Percentiles rank a stretch among this genome's conserved stretches.
Evolutionary conservation across 2,113 vertebrate genomes (phyloP).

Genomic region (Rallus limicola): DNA sequence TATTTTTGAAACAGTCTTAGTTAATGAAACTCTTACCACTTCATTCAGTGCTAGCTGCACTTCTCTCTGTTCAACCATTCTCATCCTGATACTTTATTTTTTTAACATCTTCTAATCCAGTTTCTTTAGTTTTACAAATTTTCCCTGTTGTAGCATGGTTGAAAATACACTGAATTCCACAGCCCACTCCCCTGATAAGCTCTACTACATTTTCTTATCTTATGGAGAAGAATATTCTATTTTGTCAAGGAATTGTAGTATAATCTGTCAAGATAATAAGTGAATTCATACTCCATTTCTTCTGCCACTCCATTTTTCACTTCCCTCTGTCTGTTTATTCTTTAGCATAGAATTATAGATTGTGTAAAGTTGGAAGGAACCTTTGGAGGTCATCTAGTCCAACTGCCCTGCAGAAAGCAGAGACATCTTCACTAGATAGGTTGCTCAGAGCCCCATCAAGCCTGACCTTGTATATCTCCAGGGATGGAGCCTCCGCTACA

Average conservation of each 20-base stretch:
- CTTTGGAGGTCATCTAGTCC: too few relatives aligned
- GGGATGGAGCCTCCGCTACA: too few relatives aligned
- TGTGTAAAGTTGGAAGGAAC: too few relatives aligned
- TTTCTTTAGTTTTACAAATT: background rate
- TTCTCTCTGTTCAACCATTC: background rate
- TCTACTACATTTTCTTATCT: background rate
- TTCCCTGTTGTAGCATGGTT: background rate
- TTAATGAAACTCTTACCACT: background rate
- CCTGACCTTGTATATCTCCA: too few relatives aligned
- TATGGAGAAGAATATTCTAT: background rate
- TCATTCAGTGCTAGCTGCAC: background rate
- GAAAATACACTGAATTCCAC: background rate
- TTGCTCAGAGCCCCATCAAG: too few relatives aligned
- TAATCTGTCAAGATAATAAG: background rate
- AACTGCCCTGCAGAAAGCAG: too few relatives aligned
- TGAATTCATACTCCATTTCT: background rate
- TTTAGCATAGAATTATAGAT: background rate
- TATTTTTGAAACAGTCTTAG: background rate
- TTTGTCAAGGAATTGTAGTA: background rate
- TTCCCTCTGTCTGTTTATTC: background rate
- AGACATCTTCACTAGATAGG: too few relatives aligned
- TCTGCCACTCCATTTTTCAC: background rate
- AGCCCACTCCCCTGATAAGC: background rate
- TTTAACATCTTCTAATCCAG: background rate
- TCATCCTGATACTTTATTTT: background rate